phyloP scores from a whole-genome alignment of 1,140 invertebrate genomes.

The Harpegnathos saltator region DNA sequence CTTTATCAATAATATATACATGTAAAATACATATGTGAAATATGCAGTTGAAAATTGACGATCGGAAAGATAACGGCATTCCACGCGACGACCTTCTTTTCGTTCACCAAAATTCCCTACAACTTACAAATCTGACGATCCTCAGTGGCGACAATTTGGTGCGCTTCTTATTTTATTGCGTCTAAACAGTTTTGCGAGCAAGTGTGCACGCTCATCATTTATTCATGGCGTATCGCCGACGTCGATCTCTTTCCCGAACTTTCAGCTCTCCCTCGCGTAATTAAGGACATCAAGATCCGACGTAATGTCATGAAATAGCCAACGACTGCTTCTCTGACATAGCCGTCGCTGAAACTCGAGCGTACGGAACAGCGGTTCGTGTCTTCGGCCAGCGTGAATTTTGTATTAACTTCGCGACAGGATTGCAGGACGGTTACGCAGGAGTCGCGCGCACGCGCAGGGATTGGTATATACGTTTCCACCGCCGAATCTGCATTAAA shows the following conservation, averaged over 20 bases:
- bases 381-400: constrained; percentile 4
- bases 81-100: too few species aligned
- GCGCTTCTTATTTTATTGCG: too few species aligned
- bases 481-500: constrained; percentile 31
- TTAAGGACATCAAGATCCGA: constrained; percentile 27
- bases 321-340: background rate
- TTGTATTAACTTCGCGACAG: constrained; percentile 33
- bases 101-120: too few species aligned
- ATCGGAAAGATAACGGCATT: too few species aligned
- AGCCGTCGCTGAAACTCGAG: background rate
- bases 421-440: background rate
- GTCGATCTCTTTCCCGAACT: background rate
- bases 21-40: too few species aligned
- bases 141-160: too few species aligned
- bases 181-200: too few species aligned
- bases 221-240: background rate
- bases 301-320: constrained; percentile 41
- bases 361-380: background rate
- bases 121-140: too few species aligned
- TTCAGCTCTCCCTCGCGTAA: background rate
- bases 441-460: background rate
- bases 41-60: too few species aligned
- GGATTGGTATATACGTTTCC: constrained; percentile 15
- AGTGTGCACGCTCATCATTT: background rate
- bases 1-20: too few species aligned